Conservation (phyloP, 2,797 vertebrate genomes). For the Taenioides sp. region DNA sequence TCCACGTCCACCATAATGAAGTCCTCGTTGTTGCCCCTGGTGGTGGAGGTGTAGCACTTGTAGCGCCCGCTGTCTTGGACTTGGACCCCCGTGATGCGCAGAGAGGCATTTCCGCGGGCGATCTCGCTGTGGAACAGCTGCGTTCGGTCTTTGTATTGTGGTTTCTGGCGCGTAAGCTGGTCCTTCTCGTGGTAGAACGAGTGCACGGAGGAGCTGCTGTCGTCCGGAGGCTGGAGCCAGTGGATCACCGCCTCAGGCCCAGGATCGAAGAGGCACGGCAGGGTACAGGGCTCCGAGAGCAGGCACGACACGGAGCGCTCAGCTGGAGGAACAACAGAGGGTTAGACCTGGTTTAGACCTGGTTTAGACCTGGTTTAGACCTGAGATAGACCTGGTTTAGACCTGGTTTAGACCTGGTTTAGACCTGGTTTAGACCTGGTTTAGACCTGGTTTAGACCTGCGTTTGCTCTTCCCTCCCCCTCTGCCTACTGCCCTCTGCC, state of each 20-base stretch:
- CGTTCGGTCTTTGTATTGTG: slow-evolving; percentile 62
- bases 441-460: too few relatives aligned
- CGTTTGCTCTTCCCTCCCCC: too few relatives aligned
- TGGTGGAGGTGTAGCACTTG: slow-evolving; percentile 71
- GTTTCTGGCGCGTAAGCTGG: slow-evolving; percentile 38
- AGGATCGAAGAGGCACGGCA: neutral
- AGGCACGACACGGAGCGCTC: neutral
- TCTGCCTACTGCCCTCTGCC: too few relatives aligned
- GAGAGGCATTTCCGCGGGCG: slow-evolving; percentile 71
- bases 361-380: neutral
- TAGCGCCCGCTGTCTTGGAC: slow-evolving; percentile 70
- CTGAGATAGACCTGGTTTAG: too few relatives aligned
- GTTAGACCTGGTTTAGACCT: neutral
- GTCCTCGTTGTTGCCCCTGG: accelerated
- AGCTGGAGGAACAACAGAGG: neutral
- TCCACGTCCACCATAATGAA: slow-evolving; percentile 36
- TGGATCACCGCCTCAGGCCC: slow-evolving; percentile 34
- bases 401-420: too few relatives aligned
- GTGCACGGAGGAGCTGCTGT: slow-evolving; percentile 21
- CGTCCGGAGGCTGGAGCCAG: slow-evolving; percentile 37
- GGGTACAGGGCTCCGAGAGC: neutral
- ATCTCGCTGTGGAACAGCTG: slow-evolving; percentile 65
- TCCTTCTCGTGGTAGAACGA: slow-evolving; percentile 56
- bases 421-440: too few relatives aligned
- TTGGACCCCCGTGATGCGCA: slow-evolving; percentile 57